These are phyloP conservation scores for Oplegnathus fasciatus DNA, from an alignment of 2,113 vertebrate species.

Conservation along the genomic window DNA sequence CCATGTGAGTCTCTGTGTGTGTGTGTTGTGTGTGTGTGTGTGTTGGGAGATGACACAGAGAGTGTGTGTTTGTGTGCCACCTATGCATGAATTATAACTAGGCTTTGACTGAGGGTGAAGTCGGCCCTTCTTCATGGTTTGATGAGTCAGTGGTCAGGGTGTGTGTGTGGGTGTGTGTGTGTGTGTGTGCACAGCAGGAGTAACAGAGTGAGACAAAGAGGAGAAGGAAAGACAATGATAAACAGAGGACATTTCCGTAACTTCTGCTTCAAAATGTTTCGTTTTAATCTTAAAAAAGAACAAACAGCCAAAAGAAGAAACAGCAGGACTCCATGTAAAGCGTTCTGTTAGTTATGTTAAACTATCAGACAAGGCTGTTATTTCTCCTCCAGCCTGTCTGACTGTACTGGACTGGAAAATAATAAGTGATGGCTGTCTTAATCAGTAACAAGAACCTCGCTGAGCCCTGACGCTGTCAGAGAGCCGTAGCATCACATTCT, in stretches of 20 bases:
- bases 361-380: conserved; percentile 50
- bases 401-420: conserved; percentile 73
- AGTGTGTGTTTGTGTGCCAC: conserved; percentile 62
- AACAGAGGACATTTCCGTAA: conserved; percentile 55
- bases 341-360: conserved; percentile 57
- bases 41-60: conserved; percentile 24
- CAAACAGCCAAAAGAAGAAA: conserved; percentile 36
- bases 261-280: conserved; percentile 27
- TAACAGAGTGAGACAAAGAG: conserved; percentile 53
- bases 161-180: conserved; percentile 45
- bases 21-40: conserved; percentile 50
- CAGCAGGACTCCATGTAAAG: conserved; percentile 45
- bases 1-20: conserved; percentile 57
- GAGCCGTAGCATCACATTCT: conserved; percentile 64
- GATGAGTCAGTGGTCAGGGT: conserved; percentile 75
- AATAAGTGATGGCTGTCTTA: conserved; percentile 81
- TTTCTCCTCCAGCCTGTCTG: conserved; percentile 49
- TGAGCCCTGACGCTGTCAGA: conserved; percentile 60
- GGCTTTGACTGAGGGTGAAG: conserved; percentile 68
- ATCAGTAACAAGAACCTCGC: conserved; percentile 77
- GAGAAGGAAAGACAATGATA: conserved; percentile 44
- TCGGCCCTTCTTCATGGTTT: conserved; percentile 71
- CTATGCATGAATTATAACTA: conserved; percentile 77
- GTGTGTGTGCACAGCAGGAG: conserved; percentile 49
- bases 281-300: conserved; percentile 41